Evolutionary conservation across 2,113 vertebrate genomes (phyloP).

Genomic region (Tichodroma muraria): DNA sequence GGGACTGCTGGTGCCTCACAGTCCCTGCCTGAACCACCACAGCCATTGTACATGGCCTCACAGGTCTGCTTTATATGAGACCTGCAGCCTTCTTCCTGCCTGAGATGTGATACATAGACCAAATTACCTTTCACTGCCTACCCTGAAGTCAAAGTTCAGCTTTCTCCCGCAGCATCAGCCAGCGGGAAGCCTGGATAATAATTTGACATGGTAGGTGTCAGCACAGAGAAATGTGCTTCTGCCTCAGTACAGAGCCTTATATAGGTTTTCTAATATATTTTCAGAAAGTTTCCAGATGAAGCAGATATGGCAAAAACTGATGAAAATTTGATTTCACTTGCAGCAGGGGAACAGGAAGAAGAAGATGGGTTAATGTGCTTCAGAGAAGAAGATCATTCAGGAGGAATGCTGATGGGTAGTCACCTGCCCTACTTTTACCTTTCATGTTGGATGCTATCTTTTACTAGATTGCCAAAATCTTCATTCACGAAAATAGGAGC

Average conservation of each 20-base stretch:
- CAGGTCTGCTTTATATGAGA: neutral
- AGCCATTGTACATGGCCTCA: neutral
- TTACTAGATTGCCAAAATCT: conserved; percentile 3
- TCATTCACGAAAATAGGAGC: neutral
- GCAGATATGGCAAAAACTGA: neutral
- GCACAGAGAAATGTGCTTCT: neutral
- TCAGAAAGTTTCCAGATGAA: conserved; percentile 10
- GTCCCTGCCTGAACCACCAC: neutral
- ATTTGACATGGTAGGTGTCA: neutral
- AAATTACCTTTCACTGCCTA: neutral
- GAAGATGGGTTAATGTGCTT: neutral
- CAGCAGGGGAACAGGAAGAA: neutral
- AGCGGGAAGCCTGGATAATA: neutral
- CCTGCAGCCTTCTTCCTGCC: neutral
- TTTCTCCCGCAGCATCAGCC: neutral
- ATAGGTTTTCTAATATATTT: neutral
- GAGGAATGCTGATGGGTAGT: neutral
- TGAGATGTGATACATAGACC: neutral
- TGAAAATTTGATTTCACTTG: neutral
- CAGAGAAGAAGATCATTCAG: neutral
- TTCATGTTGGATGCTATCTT: neutral
- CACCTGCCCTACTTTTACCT: neutral
- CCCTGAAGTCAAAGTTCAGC: conserved; percentile 9
- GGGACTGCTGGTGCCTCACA: neutral
- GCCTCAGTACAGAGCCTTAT: neutral